These are phyloP conservation scores for Sinodicranocentrus sp. DNA, from an alignment of 2,888 invertebrate genomes.

Conservation along the genomic window DNA sequence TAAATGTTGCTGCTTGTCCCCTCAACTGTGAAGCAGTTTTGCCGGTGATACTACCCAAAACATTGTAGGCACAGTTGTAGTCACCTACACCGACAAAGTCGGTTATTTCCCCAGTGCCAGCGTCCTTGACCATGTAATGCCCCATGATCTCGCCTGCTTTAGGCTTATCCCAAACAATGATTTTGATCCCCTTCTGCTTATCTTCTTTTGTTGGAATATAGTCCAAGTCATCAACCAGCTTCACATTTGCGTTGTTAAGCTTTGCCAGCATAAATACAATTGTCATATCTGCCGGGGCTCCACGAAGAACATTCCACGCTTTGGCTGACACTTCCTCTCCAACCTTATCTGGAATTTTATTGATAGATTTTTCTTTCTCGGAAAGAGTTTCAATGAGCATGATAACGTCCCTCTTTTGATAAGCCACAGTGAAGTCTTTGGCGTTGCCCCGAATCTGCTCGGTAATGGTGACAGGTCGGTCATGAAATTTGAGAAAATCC, in stretches of 20 bases:
- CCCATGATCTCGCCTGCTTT: not conserved
- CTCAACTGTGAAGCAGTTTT: not conserved
- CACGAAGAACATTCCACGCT: not conserved
- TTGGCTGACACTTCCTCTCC: not conserved
- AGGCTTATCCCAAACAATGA: conserved; percentile 30
- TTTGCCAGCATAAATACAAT: conserved; percentile 11
- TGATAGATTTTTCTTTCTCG: not conserved
- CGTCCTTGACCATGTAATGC: not conserved
- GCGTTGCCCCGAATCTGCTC: conserved; percentile 20
- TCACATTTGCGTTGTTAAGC: conserved; percentile 25
- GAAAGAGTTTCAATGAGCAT: not conserved
- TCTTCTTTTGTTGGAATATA: conserved; percentile 56
- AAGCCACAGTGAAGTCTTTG: not conserved
- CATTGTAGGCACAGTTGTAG: conserved; percentile 15
- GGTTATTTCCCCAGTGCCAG: not conserved
- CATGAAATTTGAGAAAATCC: not conserved
- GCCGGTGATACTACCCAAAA: not conserved
- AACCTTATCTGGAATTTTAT: too few relatives aligned
- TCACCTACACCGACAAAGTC: not conserved
- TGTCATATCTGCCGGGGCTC: conserved; percentile 28
- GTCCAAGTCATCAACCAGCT: conserved; percentile 36
- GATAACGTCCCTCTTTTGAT: not conserved
- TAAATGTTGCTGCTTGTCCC: not conserved
- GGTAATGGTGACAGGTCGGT: not conserved
- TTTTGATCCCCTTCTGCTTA: not conserved